Percentiles rank a stretch among this genome's conserved stretches.
Conservation (phyloP, 2,888 invertebrate genomes). For the Fabriciana adippe region DNA sequence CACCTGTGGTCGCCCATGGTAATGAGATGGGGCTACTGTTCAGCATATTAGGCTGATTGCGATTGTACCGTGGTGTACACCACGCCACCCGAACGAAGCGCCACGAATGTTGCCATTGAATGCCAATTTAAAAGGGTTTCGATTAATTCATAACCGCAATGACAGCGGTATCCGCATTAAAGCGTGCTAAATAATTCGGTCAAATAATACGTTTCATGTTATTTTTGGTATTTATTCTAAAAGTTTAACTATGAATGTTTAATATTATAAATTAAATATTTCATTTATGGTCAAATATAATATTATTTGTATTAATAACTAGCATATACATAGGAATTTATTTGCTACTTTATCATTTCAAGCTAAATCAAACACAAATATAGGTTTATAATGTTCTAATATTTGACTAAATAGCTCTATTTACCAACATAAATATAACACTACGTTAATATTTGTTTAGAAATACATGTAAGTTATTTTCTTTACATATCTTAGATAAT, state of each 20-base stretch:
- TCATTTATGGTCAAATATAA: slow-evolving; percentile 3
- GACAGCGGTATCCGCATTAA: slow-evolving; percentile 35
- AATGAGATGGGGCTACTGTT: slow-evolving; percentile 80
- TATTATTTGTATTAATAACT: slow-evolving; percentile 2
- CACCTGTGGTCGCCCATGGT: slow-evolving; percentile 80
- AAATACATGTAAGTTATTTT: neutral
- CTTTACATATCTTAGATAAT: slow-evolving; percentile 9
- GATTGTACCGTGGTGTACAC: slow-evolving; percentile 58
- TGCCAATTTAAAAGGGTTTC: slow-evolving; percentile 45
- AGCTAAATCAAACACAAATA: neutral
- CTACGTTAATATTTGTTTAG: neutral
- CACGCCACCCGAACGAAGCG: slow-evolving; percentile 61
- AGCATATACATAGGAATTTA: neutral
- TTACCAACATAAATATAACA: neutral
- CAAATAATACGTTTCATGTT: slow-evolving; percentile 20
- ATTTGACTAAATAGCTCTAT: neutral
- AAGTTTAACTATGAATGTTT: slow-evolving; percentile 14
- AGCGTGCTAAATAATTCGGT: slow-evolving; percentile 37
- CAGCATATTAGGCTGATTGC: slow-evolving; percentile 81
- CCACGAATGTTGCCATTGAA: slow-evolving; percentile 43
- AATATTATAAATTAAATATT: slow-evolving; percentile 21
- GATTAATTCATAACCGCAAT: slow-evolving; percentile 47
- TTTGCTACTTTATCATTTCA: slow-evolving; percentile 1
- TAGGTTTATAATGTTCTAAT: neutral
- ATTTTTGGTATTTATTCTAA: slow-evolving; percentile 21